A percentile compares a stretch with the other conserved stretches of the same genome.
These are phyloP conservation scores for Anthopleura sola DNA, from an alignment of 64 coral and sea anemone species.

Conservation along the genomic window DNA sequence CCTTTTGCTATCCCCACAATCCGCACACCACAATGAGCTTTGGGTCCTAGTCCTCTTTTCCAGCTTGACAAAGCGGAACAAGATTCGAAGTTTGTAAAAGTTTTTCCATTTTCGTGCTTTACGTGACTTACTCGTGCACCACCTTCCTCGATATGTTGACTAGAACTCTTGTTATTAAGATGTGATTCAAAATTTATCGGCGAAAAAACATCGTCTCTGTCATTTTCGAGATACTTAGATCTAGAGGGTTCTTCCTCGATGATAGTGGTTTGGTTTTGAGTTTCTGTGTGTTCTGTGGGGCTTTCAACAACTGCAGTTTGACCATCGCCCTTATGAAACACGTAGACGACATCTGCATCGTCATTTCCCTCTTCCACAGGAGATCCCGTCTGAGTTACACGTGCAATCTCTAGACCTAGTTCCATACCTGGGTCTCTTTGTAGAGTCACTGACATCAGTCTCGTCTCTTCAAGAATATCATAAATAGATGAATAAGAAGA, in stretches of 20 bases:
- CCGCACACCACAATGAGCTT: conserved; percentile 66
- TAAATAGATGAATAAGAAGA: background rate
- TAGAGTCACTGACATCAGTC: conserved; percentile 44
- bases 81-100: background rate
- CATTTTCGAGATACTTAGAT: background rate
- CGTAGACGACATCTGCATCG: conserved; percentile 57
- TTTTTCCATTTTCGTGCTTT: background rate
- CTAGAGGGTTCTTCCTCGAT: background rate
- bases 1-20: conserved; percentile 73
- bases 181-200: background rate
- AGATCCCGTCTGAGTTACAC: conserved; percentile 57
- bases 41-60: conserved; percentile 40
- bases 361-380: conserved; percentile 25
- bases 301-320: conserved; percentile 45
- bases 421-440: conserved; percentile 32
- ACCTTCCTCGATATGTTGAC: background rate
- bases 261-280: background rate
- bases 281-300: background rate
- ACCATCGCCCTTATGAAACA: conserved; percentile 63
- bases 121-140: background rate
- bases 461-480: conserved; percentile 47
- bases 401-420: conserved; percentile 69
- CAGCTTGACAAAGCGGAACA: conserved; percentile 62
- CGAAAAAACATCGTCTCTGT: background rate
- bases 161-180: background rate